A percentile compares a stretch with the other conserved stretches of the same genome.
phyloP scores from a whole-genome alignment of 2,113 vertebrate species.

The Aspidoscelis tigris region DNA sequence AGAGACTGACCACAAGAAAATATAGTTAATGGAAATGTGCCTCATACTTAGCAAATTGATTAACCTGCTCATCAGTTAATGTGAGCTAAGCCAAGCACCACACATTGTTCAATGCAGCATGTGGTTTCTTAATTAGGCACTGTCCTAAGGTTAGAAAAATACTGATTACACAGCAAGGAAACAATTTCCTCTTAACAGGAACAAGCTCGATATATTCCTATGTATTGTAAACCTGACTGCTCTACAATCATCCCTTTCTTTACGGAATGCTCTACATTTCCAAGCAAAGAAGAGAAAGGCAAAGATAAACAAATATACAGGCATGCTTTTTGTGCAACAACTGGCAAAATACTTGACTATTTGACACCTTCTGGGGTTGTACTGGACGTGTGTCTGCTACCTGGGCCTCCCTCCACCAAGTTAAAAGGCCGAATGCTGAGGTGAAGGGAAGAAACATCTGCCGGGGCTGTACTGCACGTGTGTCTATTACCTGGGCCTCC shows the following conservation, averaged over 20 bases:
- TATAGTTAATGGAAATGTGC: background rate
- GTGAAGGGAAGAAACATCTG: no score
- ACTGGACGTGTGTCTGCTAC: no score
- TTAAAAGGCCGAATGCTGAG: no score
- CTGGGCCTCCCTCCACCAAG: no score
- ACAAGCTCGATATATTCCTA: slow-evolving; percentile 23
- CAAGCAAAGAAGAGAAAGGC: background rate
- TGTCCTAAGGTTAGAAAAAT: slow-evolving; percentile 42
- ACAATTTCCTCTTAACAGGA: background rate
- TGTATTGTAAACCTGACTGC: background rate
- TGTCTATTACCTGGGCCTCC: no score
- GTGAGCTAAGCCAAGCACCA: background rate
- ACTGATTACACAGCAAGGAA: slow-evolving; percentile 39
- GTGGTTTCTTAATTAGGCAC: slow-evolving; percentile 36
- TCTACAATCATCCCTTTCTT: background rate
- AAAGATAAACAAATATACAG: background rate
- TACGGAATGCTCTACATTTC: slow-evolving; percentile 13
- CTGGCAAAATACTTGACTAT: slow-evolving; percentile 27
- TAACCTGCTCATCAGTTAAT: slow-evolving; percentile 27
- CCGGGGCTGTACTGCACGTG: no score
- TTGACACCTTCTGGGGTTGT: no score
- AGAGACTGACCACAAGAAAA: slow-evolving; percentile 20
- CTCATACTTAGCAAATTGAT: background rate
- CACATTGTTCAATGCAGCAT: slow-evolving; percentile 19
- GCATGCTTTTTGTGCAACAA: slow-evolving; percentile 11